Evolutionary conservation across 2,888 invertebrate species (phyloP), one percentile per base, ranked within the genome.

Genomic region (Spodoptera exigua): DNA sequence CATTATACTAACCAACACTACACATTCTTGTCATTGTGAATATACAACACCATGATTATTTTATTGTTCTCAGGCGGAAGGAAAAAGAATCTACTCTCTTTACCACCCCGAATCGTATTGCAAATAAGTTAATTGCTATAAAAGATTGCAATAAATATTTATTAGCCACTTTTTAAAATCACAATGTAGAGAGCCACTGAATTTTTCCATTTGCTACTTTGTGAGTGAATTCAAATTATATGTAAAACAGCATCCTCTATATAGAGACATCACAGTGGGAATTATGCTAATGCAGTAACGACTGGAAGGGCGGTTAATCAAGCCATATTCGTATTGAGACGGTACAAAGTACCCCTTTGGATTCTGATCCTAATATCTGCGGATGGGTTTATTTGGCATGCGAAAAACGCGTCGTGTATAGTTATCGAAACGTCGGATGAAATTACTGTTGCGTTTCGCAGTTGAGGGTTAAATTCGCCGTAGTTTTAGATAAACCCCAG

Each of bases 281-380:
- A 86, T 88, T 89, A 90, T 89, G 90, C 68, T 83, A 89, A 86
- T 86, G 65, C 58, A 53, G 74, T 81, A 80, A 82, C 80, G 78
- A 81, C 74, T 78, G 78, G 79, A 76, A 13, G 54, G 56, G 52
- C 49, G 67, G 65, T 78, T 78, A 76, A 78, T 76, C 76, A 73
- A 76, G 70, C 62, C 66, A 59, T 62, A 58, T 54, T 65, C 56
- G 63, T 62, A 71, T 69, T 44, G 75, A 74, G 63, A 70, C 58
- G 57, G 57, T 68, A 69, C 62, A 48, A 51, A 47, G 51, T 59
- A 56, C 43, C 70, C 63, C 52, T 54, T 54, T 35, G 44, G 54
- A 34, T 48, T 37, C 39, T 57, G 71, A 75, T 74, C 47, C 55
- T 74, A 75, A 75, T 56, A 58, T 46, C 54, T 65, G 51, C 48